Evolutionary conservation across 2,797 vertebrate species (phyloP), one percentile per base, ranked within the genome.

Genomic region (Rhinogobio ventralis): DNA sequence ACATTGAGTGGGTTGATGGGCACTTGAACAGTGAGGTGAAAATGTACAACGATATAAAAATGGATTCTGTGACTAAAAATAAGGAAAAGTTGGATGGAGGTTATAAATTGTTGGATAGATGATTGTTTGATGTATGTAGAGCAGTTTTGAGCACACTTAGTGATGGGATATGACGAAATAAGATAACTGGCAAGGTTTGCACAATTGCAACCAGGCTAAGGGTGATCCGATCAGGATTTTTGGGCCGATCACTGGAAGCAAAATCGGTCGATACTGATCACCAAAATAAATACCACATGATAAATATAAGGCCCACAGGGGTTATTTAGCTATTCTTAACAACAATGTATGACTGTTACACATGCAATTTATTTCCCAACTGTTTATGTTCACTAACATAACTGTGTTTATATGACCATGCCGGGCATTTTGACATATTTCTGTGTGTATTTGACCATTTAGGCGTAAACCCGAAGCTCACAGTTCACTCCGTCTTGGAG

Each of bases 71-170:
- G 23, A 46, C 19, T 46, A 81, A 75, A 39, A 71, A 81, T 69
- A 77, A 57, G 39, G 9, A 60, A 62, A 15, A 25, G 33, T 60
- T 57, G 19, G 55, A 39, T 60, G 51, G 51, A 45, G 36, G 68
- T 30, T 66, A 25, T 74, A 60, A 83, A 36, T 36, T 6, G 36
- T 36, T 36, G 33, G 33, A 33, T 33, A 33, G 33, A 2, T 33
- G 33, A 33, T 33, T 3, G 33, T 33, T 33, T 33, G 33, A 33
- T 33, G 36, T 36, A 36, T 36, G 42, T 19, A 33, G n/a, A 17
- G 33, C 42, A 60, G 23, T 83, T 85, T 72, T 75, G 77, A 73
- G 62, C 69, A 20, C 67, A 57, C n/a, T 55, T 45, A 72, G 78
- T 13, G 7, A 39, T 20, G 4, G 72, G 2, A 72, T 25, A 33